Evolutionary conservation across 2,888 invertebrate genomes (phyloP), one percentile per base, ranked within the genome.

Genomic region (Blastobasis lacticolella): DNA sequence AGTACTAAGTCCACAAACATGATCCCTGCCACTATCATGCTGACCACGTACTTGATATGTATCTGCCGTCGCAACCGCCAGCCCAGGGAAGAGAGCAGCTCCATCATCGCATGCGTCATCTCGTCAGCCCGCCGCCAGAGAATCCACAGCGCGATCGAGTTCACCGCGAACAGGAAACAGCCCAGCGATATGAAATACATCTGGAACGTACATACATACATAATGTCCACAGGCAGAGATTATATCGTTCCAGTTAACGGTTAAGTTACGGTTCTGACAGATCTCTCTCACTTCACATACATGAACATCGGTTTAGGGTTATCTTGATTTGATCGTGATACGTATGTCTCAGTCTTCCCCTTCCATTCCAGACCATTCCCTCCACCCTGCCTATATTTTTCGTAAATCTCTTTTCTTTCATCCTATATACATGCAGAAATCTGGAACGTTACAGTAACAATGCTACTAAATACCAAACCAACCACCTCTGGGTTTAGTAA

Each of bases 21-120:
- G 23, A 23, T 23, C 23, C 2, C 23, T 23, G 23, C 23, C 23
- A 23, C 23, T 23, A 23, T 23, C 23, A 23, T 23, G 23, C 23
- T 23, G 23, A 23, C 23, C 23, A 23, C 23, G 23, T 23, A 23
- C 23, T 23, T 23, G 3, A 61, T 45, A 4, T 58, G 55, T 3
- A 82, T 56, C 54, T 81, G 79, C 1, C 75, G 61, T n/a, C 57
- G 56, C 0, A 84, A 55, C 0, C 63, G 69, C 6, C 82, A 60
- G 0, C 81, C 84, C 9, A 82, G 50, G 0, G 70, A 60, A 6
- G 57, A 54, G 5, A 83, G 68, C 1, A 83, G 61, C 23, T 84
- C 82, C 0, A 76, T 77, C 8, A 84, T 66, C 0, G 72, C 75
- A 0, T 58, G 67, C 0, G 79, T 82, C 9, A 81, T 48, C 6